Percentiles rank a stretch among this genome's conserved stretches.
Conservation (phyloP, 2,888 invertebrate genomes). For the Slavum lentiscoides region DNA sequence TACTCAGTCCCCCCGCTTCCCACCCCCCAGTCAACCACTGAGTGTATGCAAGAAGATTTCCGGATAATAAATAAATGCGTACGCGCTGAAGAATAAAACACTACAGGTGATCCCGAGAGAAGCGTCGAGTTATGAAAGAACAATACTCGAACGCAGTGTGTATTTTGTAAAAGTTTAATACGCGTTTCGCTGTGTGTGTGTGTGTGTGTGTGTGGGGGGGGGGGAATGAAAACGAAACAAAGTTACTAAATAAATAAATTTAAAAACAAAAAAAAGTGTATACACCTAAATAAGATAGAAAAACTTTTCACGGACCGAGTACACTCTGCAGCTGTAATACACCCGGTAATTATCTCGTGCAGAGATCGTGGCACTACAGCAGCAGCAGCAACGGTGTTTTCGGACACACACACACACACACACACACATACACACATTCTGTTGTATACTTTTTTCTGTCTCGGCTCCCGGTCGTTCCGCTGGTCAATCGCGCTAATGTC, state of each 20-base stretch:
- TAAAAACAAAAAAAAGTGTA: slow-evolving; percentile 4
- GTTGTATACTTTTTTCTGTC: too few species aligned
- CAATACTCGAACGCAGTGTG: slow-evolving; percentile 6
- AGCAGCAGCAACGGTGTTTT: background rate
- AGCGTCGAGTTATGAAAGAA: slow-evolving; percentile 32
- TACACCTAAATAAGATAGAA: slow-evolving; percentile 30
- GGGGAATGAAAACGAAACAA: background rate
- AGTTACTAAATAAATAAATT: background rate
- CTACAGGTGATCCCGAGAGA: slow-evolving; percentile 18
- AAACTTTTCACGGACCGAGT: slow-evolving; percentile 12
- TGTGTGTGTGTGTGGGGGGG: too few species aligned
- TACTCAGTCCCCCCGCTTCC: too few species aligned
- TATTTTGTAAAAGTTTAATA: slow-evolving; percentile 28
- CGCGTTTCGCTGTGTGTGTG: background rate
- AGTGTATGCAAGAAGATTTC: slow-evolving; percentile 30
- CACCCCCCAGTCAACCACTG: too few species aligned
- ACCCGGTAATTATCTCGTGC: background rate
- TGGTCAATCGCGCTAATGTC: too few species aligned
- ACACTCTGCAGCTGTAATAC: too few species aligned
- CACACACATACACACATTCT: too few species aligned
- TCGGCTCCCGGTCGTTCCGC: too few species aligned
- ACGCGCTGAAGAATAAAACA: slow-evolving; percentile 5
- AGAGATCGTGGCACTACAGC: background rate
- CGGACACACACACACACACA: too few species aligned
- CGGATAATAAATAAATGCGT: slow-evolving; percentile 42